Base-by-base conservation (phyloP, 64 coral and sea anemone genomes). In the Stichodactyla mertensii region DNA sequence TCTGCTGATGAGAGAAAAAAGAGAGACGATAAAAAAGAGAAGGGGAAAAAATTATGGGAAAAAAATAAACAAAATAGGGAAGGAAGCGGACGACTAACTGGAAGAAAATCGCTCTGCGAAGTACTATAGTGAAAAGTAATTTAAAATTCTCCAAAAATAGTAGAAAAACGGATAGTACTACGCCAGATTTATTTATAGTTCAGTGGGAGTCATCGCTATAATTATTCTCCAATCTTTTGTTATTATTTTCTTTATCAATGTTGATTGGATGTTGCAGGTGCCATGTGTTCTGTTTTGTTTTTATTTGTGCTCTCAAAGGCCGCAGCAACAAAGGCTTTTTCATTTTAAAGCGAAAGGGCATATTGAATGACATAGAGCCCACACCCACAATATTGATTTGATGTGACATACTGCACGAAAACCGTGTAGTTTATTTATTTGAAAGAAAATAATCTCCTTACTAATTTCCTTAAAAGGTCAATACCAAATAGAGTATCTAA, bases 231-330 rank as follows among this genome's bases (percentile, higher is more conserved):
- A 55, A 52, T 81, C 78, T 55, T 81, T 81, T 81, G 78, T 81
- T 81, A 22, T 81, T 81, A 53, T 81, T 53, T 52, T 81, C 53
- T 81, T 81, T 18, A 81, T 20, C 16, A 23, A 53, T 81, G 78
- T 81, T 81, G 78, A 81, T 81, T 81, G 78, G 78, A 51, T 81
- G 4, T 4, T 81, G 24, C 53, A 81, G 53, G 51, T 53, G 78
- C 78, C 78, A 81, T 81, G 78, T 81, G 78, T 52, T 81, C 15
- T 81, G 78, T 81, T 81, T 81, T 81, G 78, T 81, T 81, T 81
- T 18, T 81, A 55, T 81, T 81, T 81, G 78, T 53, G 45, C 69
- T 53, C 51, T 81, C 78, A 81, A 54, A 19, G 36, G 36, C 78
- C 78, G 53, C 78, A 53, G 16, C 54, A 81, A 81, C 78, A 81